Evolutionary conservation across 1,140 invertebrate genomes (phyloP).

Genomic region (Orchestia grillus): DNA sequence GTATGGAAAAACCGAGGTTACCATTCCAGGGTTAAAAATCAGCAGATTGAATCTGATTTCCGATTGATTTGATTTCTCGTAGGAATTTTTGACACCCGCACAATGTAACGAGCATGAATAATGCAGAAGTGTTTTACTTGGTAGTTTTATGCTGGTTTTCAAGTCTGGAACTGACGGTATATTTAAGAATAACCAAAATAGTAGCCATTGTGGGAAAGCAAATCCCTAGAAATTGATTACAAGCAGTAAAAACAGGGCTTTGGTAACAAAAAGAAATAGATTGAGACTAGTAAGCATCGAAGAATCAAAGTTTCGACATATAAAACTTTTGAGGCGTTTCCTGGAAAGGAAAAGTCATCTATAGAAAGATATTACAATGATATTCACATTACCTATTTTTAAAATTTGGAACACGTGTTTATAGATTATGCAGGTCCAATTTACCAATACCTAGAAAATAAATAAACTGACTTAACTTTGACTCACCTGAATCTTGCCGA

Average conservation of each 20-base stretch:
- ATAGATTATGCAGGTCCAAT: neutral
- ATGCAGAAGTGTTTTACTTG: neutral
- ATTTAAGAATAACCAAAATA: neutral
- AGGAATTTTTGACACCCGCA: neutral
- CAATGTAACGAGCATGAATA: neutral
- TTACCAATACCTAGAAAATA: neutral
- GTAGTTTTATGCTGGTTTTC: neutral
- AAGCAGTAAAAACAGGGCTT: neutral
- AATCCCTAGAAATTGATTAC: neutral
- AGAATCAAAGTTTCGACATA: neutral
- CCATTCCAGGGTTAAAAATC: too few relatives aligned
- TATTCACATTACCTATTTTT: neutral
- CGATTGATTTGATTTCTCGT: neutral
- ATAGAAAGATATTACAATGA: neutral
- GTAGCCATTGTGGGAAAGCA: neutral
- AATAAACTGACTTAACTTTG: neutral
- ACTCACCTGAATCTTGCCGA: slow-evolving; percentile 79
- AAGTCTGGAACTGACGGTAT: neutral
- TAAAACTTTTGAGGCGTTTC: neutral
- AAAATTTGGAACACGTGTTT: neutral
- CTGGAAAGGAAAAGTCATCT: neutral
- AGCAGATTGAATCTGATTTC: neutral
- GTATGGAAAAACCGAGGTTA: too few relatives aligned
- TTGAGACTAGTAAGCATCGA: neutral
- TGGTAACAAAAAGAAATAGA: too few relatives aligned